These are phyloP conservation scores for Chrysolina haemoptera DNA, from an alignment of 2,888 invertebrate species.

Conservation along the genomic window DNA sequence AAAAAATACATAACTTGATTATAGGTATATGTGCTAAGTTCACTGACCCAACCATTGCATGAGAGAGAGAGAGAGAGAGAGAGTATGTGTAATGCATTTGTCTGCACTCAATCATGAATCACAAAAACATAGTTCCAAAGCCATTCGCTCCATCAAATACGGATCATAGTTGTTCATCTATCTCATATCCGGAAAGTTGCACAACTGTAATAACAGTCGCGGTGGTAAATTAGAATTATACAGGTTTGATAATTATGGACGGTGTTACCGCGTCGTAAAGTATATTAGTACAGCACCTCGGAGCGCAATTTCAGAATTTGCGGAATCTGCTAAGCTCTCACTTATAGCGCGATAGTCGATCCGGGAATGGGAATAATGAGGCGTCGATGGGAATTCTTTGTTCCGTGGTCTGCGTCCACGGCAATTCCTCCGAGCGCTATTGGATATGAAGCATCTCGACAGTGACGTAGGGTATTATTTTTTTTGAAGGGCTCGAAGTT, in stretches of 20 bases:
- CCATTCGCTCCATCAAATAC: not conserved
- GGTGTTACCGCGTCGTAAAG: conserved; percentile 61
- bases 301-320: conserved; percentile 57
- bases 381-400: conserved; percentile 21
- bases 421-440: not conserved
- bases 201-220: conserved; percentile 57
- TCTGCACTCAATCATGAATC: no score
- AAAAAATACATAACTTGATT: no score
- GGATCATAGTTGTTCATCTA: conserved; percentile 55
- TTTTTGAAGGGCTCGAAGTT: no score
- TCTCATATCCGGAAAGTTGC: conserved; percentile 56
- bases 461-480: not conserved
- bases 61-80: no score
- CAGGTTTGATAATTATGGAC: conserved; percentile 61
- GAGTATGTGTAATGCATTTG: no score
- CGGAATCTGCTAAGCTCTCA: conserved; percentile 43
- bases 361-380: conserved; percentile 8
- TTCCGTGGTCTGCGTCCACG: conserved; percentile 10
- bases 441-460: not conserved
- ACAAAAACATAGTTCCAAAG: not conserved
- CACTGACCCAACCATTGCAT: no score
- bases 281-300: conserved; percentile 60
- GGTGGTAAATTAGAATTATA: conserved; percentile 59
- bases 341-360: conserved; percentile 24
- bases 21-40: no score